Evolutionary conservation across 2,888 invertebrate species (phyloP).

Genomic region (Atrina japonica): DNA sequence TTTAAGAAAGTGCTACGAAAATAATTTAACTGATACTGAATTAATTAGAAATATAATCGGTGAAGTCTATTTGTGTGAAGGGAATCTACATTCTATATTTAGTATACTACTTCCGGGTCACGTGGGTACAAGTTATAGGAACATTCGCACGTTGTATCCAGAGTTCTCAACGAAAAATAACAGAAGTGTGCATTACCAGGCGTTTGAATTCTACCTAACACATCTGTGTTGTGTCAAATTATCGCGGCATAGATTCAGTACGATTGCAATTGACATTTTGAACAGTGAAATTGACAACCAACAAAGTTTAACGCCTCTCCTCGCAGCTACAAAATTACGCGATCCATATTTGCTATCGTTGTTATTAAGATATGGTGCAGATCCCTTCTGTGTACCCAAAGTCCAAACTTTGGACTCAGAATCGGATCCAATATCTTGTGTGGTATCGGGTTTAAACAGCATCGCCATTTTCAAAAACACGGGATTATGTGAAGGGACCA

Average conservation of each 20-base stretch:
- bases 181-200: conserved; percentile 28
- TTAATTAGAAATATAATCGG: conserved; percentile 53
- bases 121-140: conserved; percentile 35
- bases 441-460: conserved; percentile 59
- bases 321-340: conserved; percentile 53
- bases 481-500: conserved; percentile 49
- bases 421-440: conserved; percentile 49
- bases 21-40: conserved; percentile 48
- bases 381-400: conserved; percentile 43
- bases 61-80: conserved; percentile 56
- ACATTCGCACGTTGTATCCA: conserved; percentile 52
- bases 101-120: conserved; percentile 52
- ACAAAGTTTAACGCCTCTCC: conserved; percentile 47
- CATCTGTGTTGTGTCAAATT: conserved; percentile 36
- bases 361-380: conserved; percentile 58
- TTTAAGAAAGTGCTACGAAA: conserved; percentile 54
- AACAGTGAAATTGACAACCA: conserved; percentile 49
- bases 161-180: conserved; percentile 13
- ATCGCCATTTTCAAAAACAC: conserved; percentile 57
- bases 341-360: conserved; percentile 51
- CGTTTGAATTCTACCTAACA: conserved; percentile 57
- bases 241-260: not conserved
- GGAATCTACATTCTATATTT: conserved; percentile 58
- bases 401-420: conserved; percentile 26
- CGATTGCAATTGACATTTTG: conserved; percentile 31